Base-by-base conservation (phyloP, 2,113 vertebrate genomes). In the Etia nguti region DNA sequence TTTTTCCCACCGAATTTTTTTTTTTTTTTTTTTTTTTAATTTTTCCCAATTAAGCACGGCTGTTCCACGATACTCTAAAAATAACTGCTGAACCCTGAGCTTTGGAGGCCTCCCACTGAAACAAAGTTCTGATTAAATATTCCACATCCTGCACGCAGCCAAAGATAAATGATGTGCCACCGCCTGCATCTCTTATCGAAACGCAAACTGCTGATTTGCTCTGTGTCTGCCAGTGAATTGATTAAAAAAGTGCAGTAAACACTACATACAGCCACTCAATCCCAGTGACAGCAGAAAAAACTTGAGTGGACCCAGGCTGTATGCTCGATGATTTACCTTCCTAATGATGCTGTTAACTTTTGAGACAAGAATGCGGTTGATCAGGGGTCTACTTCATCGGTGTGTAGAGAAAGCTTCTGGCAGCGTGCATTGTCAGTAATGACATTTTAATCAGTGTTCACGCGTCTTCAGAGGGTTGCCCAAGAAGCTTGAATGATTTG, bases 401-500 rank as follows among this genome's bases (percentile, higher is more conserved):
- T 48, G 43, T 84, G 80, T 31, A 6, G 62, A 85, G 68, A 79
- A 80, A 52, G 34, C 77, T 70, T 73, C 89, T 77, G 59, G 80
- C 82, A 82, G 83, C 80, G 75, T 56, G 38, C 86, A 86, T 86
- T 91, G 90, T 77, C 4, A 77, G 26, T 77, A 77, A 93, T 92
- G 83, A 90, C 86, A 90, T 89, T 93, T 93, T 91, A 94, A 93
- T 94, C 89, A 91, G 84, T 31, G 80, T 87, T 90, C 36, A 79
- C 88, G 85, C 73, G 85, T 87, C 80, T 68, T 90, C 83, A 79
- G 77, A 88, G 85, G 80, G 82, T 81, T 31, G 18, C 48, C 46
- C 59, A 86, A 68, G 90, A 55, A 85, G 54, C 79, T 50, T 9
- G 12, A 86, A 57, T 79, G 43, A 88, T 90, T 93, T 62, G 24